These are phyloP conservation scores for Drosophila vallismaia DNA, from an alignment of 2,888 invertebrate species.

Conservation along the genomic window DNA sequence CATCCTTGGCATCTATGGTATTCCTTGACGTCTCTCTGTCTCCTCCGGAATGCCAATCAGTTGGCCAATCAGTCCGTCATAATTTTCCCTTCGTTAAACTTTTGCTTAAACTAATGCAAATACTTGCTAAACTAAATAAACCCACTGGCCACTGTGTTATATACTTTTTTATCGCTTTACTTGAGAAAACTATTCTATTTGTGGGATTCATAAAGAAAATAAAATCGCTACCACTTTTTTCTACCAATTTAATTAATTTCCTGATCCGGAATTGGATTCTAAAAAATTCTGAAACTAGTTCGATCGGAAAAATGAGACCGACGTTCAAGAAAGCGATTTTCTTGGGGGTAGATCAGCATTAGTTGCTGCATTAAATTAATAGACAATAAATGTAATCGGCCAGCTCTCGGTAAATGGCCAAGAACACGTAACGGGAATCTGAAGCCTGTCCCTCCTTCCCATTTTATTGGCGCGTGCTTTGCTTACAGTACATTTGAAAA, in stretches of 20 bases:
- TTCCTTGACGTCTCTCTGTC: conserved; percentile 4
- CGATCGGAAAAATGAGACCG: neutral
- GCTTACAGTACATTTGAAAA: conserved; percentile 59
- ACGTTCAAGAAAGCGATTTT: conserved; percentile 27
- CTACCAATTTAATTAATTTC: neutral
- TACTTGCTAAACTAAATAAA: conserved; percentile 33
- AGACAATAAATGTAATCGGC: conserved; percentile 42
- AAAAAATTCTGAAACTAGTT: conserved; percentile 14
- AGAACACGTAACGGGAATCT: conserved; percentile 41
- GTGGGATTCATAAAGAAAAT: neutral
- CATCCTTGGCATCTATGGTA: conserved; percentile 7
- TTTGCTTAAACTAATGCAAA: conserved; percentile 40
- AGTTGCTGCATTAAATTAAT: conserved; percentile 42
- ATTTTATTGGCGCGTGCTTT: conserved; percentile 50
- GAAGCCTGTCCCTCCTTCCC: conserved; percentile 7
- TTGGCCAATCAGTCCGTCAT: conserved; percentile 37
- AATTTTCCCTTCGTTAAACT: conserved; percentile 55
- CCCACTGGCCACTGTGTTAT: conserved; percentile 12
- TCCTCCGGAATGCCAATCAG: conserved; percentile 1
- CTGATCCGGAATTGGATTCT: neutral
- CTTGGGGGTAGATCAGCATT: conserved; percentile 39
- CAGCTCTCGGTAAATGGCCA: conserved; percentile 25
- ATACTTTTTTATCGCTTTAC: conserved; percentile 12
- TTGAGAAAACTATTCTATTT: neutral
- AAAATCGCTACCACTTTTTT: neutral